phyloP scores from a whole-genome alignment of 2,113 vertebrate genomes.

The Ariopsis seemanni region DNA sequence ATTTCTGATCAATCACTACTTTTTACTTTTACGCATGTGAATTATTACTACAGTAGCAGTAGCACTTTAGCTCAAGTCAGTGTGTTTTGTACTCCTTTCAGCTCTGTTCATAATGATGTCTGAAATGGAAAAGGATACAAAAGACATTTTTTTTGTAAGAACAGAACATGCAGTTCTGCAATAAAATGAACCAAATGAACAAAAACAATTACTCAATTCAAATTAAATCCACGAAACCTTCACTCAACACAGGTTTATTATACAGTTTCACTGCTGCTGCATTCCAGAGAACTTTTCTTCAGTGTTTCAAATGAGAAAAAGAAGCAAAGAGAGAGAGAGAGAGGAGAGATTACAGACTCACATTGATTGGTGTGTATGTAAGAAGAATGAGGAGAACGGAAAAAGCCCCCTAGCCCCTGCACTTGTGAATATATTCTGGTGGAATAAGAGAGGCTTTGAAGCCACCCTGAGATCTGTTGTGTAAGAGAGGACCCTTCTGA shows the following conservation, averaged over 20 bases:
- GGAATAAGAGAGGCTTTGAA: not conserved
- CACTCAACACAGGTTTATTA: constrained; percentile 37
- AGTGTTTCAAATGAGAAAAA: not conserved
- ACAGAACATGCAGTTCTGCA: not conserved
- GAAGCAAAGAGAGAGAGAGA: not conserved
- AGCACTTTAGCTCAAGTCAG: not conserved
- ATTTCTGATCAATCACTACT: no score
- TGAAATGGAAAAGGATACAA: not conserved
- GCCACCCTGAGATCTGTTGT: constrained; percentile 24
- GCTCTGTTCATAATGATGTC: not conserved
- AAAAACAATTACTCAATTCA: not conserved
- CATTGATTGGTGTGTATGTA: not conserved
- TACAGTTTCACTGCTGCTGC: constrained; percentile 3
- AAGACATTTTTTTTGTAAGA: not conserved
- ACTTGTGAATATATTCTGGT: not conserved
- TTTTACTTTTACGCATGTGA: not conserved
- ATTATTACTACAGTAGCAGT: not conserved
- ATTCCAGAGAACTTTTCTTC: constrained; percentile 27
- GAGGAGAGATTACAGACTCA: not conserved
- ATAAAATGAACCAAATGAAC: not conserved
- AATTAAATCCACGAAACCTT: not conserved
- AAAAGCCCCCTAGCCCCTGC: not conserved
- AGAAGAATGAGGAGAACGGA: not conserved
- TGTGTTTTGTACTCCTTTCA: not conserved
- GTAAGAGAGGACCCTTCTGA: constrained; percentile 1